A percentile compares a stretch with the other conserved stretches of the same genome.
phyloP scores from a whole-genome alignment of 2,888 invertebrate species.

The Agriopis marginaria region DNA sequence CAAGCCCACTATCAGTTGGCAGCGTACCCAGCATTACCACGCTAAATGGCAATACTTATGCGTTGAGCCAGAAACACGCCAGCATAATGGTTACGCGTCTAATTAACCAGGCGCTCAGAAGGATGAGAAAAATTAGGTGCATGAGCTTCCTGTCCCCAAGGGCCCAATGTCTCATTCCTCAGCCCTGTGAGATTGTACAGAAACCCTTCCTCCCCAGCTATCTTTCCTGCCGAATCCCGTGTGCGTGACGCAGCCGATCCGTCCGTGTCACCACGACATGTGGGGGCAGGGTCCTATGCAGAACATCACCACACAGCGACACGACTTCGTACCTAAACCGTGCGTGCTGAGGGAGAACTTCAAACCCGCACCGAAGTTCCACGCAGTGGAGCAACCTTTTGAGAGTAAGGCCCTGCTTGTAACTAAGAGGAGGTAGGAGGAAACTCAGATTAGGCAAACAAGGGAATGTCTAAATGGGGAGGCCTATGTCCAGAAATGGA shows the following conservation, averaged over 20 bases:
- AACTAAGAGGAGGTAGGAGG: background rate
- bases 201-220: constrained; percentile 61
- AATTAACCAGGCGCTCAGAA: too few relatives aligned
- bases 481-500: too few relatives aligned
- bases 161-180: too few relatives aligned
- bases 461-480: too few relatives aligned
- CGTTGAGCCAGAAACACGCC: too few relatives aligned
- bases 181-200: background rate
- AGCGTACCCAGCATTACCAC: too few relatives aligned
- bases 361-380: constrained; percentile 73
- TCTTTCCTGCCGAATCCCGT: constrained; percentile 87
- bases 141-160: too few relatives aligned
- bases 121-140: too few relatives aligned
- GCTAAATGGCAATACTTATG: too few relatives aligned
- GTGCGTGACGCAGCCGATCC: constrained; percentile 86
- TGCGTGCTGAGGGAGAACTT: constrained; percentile 75
- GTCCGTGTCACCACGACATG: constrained; percentile 88
- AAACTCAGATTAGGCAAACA: too few relatives aligned
- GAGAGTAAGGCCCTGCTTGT: constrained; percentile 62
- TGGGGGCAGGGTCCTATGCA: constrained; percentile 90
- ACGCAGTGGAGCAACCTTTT: constrained; percentile 73
- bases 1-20: too few relatives aligned
- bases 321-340: constrained; percentile 90
- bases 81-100: too few relatives aligned
- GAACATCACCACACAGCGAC: constrained; percentile 90